A percentile compares a stretch with the other conserved stretches of the same genome.
Evolutionary conservation across 2,888 invertebrate genomes (phyloP).

Genomic region (Leucophenga maculata): DNA sequence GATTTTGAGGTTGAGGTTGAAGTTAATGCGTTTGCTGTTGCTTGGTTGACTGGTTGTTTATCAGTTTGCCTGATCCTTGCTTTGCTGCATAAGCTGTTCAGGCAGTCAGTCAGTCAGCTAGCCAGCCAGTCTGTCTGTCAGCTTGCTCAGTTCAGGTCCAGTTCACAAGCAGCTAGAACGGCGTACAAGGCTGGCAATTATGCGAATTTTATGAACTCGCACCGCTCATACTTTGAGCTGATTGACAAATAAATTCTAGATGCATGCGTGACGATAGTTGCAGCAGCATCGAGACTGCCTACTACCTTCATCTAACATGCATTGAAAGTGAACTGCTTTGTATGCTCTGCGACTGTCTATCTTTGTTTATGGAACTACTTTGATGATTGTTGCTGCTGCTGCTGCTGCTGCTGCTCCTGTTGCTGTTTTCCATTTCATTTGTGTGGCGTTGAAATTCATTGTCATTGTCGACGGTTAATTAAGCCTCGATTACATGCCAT

Average conservation of each 20-base stretch:
- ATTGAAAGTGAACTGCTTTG: slow-evolving; percentile 52
- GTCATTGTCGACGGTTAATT: slow-evolving; percentile 47
- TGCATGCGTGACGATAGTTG: slow-evolving; percentile 58
- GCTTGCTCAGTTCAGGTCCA: not conserved
- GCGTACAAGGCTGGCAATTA: slow-evolving; percentile 48
- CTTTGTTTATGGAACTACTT: not conserved
- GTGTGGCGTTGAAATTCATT: slow-evolving; percentile 25
- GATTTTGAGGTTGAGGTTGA: slow-evolving; percentile 57
- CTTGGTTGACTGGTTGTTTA: slow-evolving; percentile 34
- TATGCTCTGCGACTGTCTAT: not conserved
- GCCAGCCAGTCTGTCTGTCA: not conserved
- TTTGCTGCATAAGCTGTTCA: not conserved
- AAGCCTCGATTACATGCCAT: slow-evolving; percentile 21
- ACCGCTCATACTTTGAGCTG: slow-evolving; percentile 58
- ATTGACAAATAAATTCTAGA: slow-evolving; percentile 63
- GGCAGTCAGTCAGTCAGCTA: not conserved
- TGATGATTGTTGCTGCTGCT: slow-evolving; percentile 9
- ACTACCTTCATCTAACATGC: slow-evolving; percentile 51
- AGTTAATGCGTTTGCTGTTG: slow-evolving; percentile 40
- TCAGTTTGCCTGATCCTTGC: slow-evolving; percentile 49
- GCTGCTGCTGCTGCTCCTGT: slow-evolving; percentile 35
- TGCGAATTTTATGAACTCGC: slow-evolving; percentile 60
- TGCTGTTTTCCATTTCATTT: slow-evolving; percentile 57
- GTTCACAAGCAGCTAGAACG: not conserved
- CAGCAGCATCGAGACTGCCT: slow-evolving; percentile 6